Conservation (phyloP, 2,888 invertebrate genomes). For the Caenorhabditis sp. region DNA sequence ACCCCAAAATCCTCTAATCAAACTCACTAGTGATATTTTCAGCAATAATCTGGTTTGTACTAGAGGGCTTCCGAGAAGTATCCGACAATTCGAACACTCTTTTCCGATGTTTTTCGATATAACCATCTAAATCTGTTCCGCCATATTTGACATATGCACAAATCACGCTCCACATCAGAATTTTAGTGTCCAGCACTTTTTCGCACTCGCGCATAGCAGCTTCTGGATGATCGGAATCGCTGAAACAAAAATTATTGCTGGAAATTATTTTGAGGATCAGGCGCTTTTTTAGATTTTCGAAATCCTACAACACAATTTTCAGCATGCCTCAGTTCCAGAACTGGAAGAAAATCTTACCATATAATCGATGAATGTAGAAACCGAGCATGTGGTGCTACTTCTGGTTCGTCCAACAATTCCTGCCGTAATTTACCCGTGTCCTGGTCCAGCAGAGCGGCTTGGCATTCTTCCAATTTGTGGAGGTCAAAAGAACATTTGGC, state of each 20-base stretch:
- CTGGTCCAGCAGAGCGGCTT: constrained; percentile 22
- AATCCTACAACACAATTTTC: too few species aligned
- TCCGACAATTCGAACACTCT: constrained; percentile 5
- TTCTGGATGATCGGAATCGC: constrained; percentile 23
- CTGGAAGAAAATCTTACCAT: constrained; percentile 10
- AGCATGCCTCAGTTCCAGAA: too few species aligned
- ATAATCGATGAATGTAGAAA: constrained; percentile 33
- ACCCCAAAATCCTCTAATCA: not conserved
- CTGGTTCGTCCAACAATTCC: constrained; percentile 14
- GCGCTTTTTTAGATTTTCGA: too few species aligned
- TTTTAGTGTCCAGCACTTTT: constrained; percentile 34
- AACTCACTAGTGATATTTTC: too few species aligned
- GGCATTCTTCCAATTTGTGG: constrained; percentile 40
- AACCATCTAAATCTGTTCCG: constrained; percentile 8
- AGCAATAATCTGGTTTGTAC: not conserved
- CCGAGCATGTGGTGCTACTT: constrained; percentile 44
- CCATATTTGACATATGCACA: constrained; percentile 26
- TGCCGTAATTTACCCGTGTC: constrained; percentile 18
- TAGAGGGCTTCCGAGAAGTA: not conserved
- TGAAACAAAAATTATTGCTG: not conserved
- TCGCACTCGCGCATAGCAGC: constrained; percentile 28
- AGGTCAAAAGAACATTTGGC: constrained; percentile 62
- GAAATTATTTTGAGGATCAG: too few species aligned
- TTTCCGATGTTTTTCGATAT: constrained; percentile 15
- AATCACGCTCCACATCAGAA: constrained; percentile 48